These are phyloP conservation scores for Malurus leucopterus DNA, from an alignment of 2,797 vertebrate genomes.

Conservation along the genomic window DNA sequence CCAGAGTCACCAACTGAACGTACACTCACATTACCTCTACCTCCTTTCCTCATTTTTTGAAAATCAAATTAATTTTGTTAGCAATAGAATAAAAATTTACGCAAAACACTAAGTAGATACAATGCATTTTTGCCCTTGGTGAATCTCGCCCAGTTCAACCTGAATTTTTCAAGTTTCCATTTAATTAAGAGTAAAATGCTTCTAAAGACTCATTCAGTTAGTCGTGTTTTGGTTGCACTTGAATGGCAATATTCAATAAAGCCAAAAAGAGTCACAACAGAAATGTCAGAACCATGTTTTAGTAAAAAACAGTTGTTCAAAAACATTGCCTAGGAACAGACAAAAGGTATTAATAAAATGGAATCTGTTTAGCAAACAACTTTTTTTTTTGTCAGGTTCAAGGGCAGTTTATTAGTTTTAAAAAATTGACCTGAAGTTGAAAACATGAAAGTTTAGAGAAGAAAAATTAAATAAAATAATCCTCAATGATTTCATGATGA, in stretches of 20 bases:
- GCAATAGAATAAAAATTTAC: slow-evolving; percentile 18
- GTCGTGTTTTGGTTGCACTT: not conserved
- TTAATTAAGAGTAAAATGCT: not conserved
- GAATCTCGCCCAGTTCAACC: not conserved
- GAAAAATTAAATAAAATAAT: not conserved
- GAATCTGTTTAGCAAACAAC: not conserved
- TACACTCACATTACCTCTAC: not conserved
- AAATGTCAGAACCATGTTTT: not conserved
- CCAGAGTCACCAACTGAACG: not conserved
- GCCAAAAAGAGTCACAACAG: not conserved
- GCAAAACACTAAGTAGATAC: slow-evolving; percentile 10
- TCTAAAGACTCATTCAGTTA: not conserved
- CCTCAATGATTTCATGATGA: not conserved
- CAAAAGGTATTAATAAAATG: not conserved
- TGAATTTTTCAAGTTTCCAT: not conserved
- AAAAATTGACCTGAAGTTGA: not conserved
- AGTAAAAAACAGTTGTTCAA: not conserved
- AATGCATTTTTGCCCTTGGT: not conserved
- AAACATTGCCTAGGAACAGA: not conserved
- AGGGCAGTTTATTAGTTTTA: not conserved
- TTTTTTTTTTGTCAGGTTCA: not conserved
- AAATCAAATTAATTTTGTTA: slow-evolving; percentile 31
- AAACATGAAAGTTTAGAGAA: not conserved
- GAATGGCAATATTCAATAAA: not conserved
- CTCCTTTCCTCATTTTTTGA: slow-evolving; percentile 5